Evolutionary conservation across 35 echinoderm and acorn worm genomes (phyloP), one percentile per base, ranked within the genome.

Genomic region (Apostichopus parvimensis): DNA sequence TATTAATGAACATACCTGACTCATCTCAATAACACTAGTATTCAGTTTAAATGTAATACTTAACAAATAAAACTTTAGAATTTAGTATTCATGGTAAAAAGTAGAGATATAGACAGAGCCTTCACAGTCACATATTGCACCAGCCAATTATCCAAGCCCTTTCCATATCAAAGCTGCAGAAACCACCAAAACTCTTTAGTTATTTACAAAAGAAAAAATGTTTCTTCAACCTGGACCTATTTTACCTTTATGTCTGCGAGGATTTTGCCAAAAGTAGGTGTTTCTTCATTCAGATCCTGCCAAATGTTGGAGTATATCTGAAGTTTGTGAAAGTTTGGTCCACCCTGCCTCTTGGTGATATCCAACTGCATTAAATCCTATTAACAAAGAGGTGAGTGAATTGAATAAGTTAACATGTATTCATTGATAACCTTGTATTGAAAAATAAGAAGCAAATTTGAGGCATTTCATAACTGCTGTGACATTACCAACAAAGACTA

Each of bases 311-410:
- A 92, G 71, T 95, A 95, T 58, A 96, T 90, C 73, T 96, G 94
- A 26, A 98, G 91, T 18, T 95, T 93, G 65, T 95, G 97, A 20
- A 98, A 98, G 77, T 96, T 98, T 70, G 94, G 94, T 55, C 91
- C 94, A 87, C 94, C 87, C 71, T 83, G 70, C 25, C 91, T 85
- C 17, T 71, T 90, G 7, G 89, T 76, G 7, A 60, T 89, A 86
- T 91, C 94, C 34, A 98, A 70, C 22, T 91, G 73, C 80, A 87
- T 62, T 20, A 98, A 92, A 68, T 94, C 83, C 96, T 98, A 57
- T 2, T 28, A 21, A 68, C 28, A 66, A 88, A 8, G 18, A 82
- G 79, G 9, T 24, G 3, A n/a, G 12, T 61, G 58, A 61, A 12
- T 8, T 12, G 58, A 0, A 61, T 60, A 11, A 11, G 57, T 60